A percentile compares a stretch with the other conserved stretches of the same genome.
These are phyloP conservation scores for Nannobrachium achirus DNA, from an alignment of 2,113 vertebrate genomes.

Conservation along the genomic window DNA sequence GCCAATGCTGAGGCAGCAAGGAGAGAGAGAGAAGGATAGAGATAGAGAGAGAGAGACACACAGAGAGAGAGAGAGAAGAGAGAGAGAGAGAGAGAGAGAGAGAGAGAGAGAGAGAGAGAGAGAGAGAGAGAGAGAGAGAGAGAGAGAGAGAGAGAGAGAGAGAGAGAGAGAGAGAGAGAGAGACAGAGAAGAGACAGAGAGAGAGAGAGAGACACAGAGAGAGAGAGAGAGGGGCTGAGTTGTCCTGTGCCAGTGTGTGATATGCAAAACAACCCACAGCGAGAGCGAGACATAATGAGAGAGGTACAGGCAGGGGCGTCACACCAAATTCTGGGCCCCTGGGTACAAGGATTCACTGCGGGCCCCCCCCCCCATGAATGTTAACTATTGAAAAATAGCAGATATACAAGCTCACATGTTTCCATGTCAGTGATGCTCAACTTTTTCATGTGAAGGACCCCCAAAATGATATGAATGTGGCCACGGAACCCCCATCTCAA, in stretches of 20 bases:
- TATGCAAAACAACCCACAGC: constrained; percentile 50
- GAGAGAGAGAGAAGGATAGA: not conserved
- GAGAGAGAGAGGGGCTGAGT: constrained; percentile 61
- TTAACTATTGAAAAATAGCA: no score
- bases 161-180: not conserved
- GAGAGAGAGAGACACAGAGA: not conserved
- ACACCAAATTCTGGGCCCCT: no score
- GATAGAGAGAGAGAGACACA: constrained; percentile 43
- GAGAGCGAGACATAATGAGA: not conserved
- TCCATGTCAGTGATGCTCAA: no score
- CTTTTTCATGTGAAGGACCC: no score
- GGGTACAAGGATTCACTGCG: no score
- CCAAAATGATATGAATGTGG: no score
- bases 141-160: not conserved
- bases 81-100: constrained; percentile 44
- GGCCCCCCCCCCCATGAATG: no score
- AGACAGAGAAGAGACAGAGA: not conserved
- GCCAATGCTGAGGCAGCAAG: constrained; percentile 73
- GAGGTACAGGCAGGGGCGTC: constrained; percentile 37
- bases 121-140: constrained; percentile 2
- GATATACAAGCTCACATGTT: no score
- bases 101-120: constrained; percentile 44
- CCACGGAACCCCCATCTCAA: no score
- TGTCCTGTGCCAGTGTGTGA: constrained; percentile 46
- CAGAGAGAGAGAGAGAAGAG: constrained; percentile 36